A percentile compares a stretch with the other conserved stretches of the same genome.
These are phyloP conservation scores for Globodera rostochiensis DNA, from an alignment of 1,140 invertebrate species.

Conservation along the genomic window DNA sequence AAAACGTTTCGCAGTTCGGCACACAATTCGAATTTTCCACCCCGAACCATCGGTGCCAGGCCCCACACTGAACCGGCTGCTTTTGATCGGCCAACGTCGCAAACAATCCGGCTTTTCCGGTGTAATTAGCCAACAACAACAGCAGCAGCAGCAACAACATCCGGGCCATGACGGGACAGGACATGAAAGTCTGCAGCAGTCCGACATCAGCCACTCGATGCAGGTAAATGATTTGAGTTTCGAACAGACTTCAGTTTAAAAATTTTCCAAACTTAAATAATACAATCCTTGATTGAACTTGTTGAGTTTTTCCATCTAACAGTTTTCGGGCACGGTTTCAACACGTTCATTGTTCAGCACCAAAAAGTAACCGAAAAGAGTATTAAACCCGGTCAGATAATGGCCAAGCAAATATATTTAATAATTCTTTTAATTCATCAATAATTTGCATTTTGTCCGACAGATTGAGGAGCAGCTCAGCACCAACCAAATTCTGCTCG, in stretches of 20 bases:
- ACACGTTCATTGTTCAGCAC: no score
- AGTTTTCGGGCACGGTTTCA: no score
- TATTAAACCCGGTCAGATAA: no score
- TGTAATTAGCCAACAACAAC: not conserved
- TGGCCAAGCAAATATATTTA: no score
- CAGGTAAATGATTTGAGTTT: not conserved
- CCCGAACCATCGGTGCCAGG: constrained; percentile 15
- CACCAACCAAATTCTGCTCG: constrained; percentile 43
- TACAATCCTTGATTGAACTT: no score
- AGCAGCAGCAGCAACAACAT: constrained; percentile 12
- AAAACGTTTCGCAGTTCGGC: constrained; percentile 6
- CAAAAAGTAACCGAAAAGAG: no score
- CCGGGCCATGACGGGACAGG: not conserved
- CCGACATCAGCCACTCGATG: constrained; percentile 17
- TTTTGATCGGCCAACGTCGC: constrained; percentile 6
- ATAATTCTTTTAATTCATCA: no score
- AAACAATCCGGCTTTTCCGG: constrained; percentile 26
- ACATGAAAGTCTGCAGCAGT: not conserved
- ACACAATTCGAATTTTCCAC: constrained; percentile 28
- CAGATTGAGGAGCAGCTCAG: constrained; percentile 52
- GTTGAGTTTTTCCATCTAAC: no score
- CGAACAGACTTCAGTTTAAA: no score
- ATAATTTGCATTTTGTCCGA: not conserved
- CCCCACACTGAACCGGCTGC: constrained; percentile 3
- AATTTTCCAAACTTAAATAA: no score